Conservation (phyloP, 2,113 vertebrate genomes). For the Gymnobelideus leadbeateri region DNA sequence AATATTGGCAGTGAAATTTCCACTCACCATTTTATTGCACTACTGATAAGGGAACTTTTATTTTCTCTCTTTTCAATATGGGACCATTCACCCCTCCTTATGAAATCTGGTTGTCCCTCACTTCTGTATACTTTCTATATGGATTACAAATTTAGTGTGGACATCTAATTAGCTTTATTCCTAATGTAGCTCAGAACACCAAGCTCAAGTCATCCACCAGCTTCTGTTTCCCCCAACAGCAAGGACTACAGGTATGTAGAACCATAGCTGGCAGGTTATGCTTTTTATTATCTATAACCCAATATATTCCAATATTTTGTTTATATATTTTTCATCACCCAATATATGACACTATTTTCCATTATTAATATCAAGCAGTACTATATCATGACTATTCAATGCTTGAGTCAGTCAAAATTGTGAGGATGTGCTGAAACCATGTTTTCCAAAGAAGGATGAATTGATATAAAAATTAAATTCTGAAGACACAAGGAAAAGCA, state of each 20-base stretch:
- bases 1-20: not conserved
- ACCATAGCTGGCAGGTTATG: not conserved
- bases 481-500: not conserved
- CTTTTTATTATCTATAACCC: not conserved
- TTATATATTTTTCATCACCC: not conserved
- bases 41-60: not conserved
- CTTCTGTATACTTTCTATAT: not conserved
- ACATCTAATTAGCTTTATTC: not conserved
- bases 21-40: not conserved
- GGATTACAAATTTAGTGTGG: not conserved
- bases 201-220: not conserved
- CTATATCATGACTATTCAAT: not conserved
- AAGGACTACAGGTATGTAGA: not conserved
- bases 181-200: not conserved
- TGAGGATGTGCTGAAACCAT: not conserved
- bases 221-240: not conserved
- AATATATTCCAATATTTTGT: not conserved
- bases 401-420: not conserved
- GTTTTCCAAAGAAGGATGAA: not conserved
- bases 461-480: not conserved
- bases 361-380: not conserved
- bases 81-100: not conserved
- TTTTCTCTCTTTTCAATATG: not conserved
- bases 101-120: not conserved
- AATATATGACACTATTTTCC: not conserved